phyloP scores from a whole-genome alignment of 2,113 vertebrate genomes.

The Brachyistius frenatus region DNA sequence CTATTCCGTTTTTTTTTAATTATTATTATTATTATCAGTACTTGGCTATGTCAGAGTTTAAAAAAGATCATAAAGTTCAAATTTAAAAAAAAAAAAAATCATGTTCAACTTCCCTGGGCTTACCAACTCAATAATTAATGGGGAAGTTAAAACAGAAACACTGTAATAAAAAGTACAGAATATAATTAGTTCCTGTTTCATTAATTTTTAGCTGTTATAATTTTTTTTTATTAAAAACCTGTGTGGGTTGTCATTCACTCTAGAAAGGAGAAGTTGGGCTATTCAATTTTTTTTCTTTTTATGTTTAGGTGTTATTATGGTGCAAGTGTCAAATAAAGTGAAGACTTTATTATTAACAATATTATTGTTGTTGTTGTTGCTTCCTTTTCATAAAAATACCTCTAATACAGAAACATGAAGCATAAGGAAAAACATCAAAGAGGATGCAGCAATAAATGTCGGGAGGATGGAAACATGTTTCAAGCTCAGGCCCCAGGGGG shows the following conservation, averaged over 20 bases:
- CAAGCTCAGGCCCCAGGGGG: neutral
- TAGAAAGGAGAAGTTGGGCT: neutral
- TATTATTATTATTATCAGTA: too few relatives aligned
- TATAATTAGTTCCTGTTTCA: slow-evolving; percentile 39
- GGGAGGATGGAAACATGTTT: neutral
- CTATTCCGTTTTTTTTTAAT: neutral
- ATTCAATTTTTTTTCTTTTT: neutral
- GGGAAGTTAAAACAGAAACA: slow-evolving; percentile 32
- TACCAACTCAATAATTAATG: slow-evolving; percentile 41
- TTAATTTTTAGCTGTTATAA: slow-evolving; percentile 13
- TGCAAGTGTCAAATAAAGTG: neutral
- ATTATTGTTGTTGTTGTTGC: too few relatives aligned
- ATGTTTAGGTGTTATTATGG: neutral
- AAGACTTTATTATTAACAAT: too few relatives aligned
- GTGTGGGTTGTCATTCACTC: neutral
- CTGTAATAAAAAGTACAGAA: slow-evolving; percentile 14
- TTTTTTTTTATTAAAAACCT: slow-evolving; percentile 28
- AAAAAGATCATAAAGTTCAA: neutral
- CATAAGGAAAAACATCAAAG: slow-evolving; percentile 4
- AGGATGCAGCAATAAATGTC: neutral
- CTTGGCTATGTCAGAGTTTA: neutral
- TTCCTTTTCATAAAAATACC: neutral
- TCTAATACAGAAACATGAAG: neutral
- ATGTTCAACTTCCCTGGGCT: slow-evolving; percentile 16
- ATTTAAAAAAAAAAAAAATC: slow-evolving; percentile 7